phyloP scores from a whole-genome alignment of 2,797 vertebrate genomes.

The Sylvia borin region DNA sequence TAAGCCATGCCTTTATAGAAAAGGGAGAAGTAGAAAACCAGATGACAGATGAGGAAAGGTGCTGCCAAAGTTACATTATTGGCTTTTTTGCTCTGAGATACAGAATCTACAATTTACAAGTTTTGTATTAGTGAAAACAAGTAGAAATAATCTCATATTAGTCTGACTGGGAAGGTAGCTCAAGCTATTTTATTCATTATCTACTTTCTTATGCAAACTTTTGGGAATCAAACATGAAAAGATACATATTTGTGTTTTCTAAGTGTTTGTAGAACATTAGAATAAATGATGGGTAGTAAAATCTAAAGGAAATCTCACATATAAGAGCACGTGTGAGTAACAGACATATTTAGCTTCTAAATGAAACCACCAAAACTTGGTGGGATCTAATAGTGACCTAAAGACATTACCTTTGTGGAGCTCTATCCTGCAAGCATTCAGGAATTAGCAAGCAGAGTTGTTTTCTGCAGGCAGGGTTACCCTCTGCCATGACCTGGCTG shows the following conservation, averaged over 20 bases:
- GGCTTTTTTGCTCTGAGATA: neutral
- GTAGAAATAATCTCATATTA: neutral
- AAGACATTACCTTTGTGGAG: neutral
- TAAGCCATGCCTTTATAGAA: neutral
- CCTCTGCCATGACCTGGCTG: neutral
- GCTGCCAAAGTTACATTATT: neutral
- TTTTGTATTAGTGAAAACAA: neutral
- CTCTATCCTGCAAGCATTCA: neutral
- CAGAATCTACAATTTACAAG: neutral
- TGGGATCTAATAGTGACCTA: neutral
- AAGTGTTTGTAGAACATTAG: neutral
- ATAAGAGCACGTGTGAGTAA: rapidly evolving
- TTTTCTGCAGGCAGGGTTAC: neutral
- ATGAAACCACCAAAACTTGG: neutral
- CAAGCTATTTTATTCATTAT: neutral
- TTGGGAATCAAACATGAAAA: neutral
- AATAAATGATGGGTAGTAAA: neutral
- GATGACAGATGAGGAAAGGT: neutral
- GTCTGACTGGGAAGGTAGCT: neutral
- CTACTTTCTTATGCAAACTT: neutral
- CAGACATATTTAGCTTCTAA: neutral
- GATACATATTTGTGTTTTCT: neutral
- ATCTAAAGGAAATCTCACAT: neutral
- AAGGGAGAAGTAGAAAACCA: neutral
- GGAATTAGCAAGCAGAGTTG: neutral